Evolutionary conservation across 2,888 invertebrate species (phyloP), one percentile per base, ranked within the genome.

Genomic region (Drosophila engyochracea): DNA sequence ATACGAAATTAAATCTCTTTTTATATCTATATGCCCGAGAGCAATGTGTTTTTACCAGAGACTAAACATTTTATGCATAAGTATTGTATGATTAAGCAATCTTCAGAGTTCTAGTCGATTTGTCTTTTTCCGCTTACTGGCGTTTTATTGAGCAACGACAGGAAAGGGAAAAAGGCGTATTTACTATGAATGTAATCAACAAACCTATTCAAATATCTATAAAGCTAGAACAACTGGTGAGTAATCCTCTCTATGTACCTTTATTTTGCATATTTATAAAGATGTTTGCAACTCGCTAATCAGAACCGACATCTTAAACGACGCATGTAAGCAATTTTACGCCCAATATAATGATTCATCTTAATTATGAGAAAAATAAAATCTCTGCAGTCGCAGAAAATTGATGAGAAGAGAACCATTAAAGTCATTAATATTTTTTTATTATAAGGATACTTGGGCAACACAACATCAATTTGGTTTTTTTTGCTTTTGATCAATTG

Each of bases 121-220:
- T 93, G 93, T 93, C 93, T 93, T 93, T 93, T 93, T 93, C 93
- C 93, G 93, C 93, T 93, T 93, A 93, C 93, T 93, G 93, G 90
- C 93, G 93, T 93, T 93, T 87, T 89, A 30, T 88, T 90, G 75
- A 89, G 30, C 90, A 92, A 89, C 93, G 93, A 92, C 93, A 93
- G 93, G 92, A 93, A 93, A 93, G 93, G 92, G 93, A 92, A 93
- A 93, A 91, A 92, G 93, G 92, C 93, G 92, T 91, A 93, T 93
- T 91, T 83, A 92, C 93, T 93, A 86, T 41, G 90, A 91, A 89
- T 86, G 80, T 67, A 65, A 55, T 72, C 92, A 89, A 59, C 91
- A 51, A 54, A 22, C n/a, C n/a, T 22, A n/a, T 30, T 19, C 1
- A 30, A 19, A 31, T 12, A 4, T 31, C 16, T 4, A 39, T 22